Evolutionary conservation across 2,797 vertebrate species (phyloP).

Genomic region (Molossus alvarezi): DNA sequence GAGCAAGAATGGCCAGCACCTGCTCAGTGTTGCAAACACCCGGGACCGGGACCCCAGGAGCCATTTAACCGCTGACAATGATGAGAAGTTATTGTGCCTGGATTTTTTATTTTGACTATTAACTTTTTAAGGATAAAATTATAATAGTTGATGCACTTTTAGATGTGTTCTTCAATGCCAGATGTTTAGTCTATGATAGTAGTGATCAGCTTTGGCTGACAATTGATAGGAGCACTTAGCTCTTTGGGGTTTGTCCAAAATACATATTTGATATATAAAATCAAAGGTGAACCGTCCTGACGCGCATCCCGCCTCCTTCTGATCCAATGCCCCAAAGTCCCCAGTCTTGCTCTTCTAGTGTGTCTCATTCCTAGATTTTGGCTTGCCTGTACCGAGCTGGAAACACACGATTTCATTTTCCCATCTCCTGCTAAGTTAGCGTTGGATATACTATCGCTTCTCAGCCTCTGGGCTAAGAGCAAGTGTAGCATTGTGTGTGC

Average conservation of each 20-base stretch:
- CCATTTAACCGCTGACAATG: not conserved
- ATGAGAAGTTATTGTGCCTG: not conserved
- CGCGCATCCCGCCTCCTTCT: not conserved
- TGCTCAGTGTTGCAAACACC: rapidly evolving
- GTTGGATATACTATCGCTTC: rapidly evolving
- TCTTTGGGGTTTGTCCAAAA: not conserved
- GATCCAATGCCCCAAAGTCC: not conserved
- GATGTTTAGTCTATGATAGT: not conserved
- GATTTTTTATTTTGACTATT: not conserved
- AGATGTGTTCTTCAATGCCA: not conserved
- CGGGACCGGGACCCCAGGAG: not conserved
- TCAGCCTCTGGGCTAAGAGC: not conserved
- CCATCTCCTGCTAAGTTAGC: not conserved
- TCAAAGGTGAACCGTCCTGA: not conserved
- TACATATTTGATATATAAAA: not conserved
- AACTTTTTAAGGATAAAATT: not conserved
- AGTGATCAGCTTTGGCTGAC: not conserved
- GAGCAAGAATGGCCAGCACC: rapidly evolving
- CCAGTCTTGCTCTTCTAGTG: not conserved
- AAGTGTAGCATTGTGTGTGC: no score
- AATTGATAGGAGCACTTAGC: not conserved
- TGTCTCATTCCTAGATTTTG: not conserved
- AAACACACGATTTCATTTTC: not conserved
- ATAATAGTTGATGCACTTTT: not conserved
- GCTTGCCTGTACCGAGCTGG: not conserved